These are phyloP conservation scores for Acanthisitta chloris DNA, from an alignment of 2,113 vertebrate genomes.

Conservation along the genomic window DNA sequence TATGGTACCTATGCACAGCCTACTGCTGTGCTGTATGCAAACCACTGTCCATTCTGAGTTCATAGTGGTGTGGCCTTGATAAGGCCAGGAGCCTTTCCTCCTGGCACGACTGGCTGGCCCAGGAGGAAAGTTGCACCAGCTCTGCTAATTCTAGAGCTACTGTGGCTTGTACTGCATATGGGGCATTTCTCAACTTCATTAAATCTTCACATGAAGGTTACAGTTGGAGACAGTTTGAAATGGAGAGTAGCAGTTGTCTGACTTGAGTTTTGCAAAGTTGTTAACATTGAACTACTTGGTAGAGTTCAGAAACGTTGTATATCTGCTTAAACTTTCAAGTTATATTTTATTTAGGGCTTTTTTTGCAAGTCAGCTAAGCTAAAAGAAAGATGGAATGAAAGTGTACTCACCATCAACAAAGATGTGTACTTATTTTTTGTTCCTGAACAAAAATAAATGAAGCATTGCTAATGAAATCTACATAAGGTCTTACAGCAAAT, in stretches of 20 bases:
- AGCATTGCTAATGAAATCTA: neutral
- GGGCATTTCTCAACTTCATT: neutral
- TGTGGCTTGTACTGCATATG: neutral
- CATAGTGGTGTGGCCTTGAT: accelerated
- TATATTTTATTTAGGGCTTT: neutral
- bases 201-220: neutral
- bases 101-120: accelerated
- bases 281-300: neutral
- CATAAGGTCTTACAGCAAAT: neutral
- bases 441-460: neutral
- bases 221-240: neutral
- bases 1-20: accelerated
- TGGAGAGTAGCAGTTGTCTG: neutral
- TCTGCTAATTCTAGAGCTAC: neutral
- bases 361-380: neutral
- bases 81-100: neutral
- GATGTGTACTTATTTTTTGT: neutral
- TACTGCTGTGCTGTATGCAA: neutral
- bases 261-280: neutral
- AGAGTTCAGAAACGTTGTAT: neutral
- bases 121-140: neutral
- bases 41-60: neutral
- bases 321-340: neutral
- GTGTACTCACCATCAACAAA: neutral
- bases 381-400: neutral